Evolutionary conservation across 2,797 vertebrate species (phyloP).

Genomic region (Paramormyrops hopkinsi): DNA sequence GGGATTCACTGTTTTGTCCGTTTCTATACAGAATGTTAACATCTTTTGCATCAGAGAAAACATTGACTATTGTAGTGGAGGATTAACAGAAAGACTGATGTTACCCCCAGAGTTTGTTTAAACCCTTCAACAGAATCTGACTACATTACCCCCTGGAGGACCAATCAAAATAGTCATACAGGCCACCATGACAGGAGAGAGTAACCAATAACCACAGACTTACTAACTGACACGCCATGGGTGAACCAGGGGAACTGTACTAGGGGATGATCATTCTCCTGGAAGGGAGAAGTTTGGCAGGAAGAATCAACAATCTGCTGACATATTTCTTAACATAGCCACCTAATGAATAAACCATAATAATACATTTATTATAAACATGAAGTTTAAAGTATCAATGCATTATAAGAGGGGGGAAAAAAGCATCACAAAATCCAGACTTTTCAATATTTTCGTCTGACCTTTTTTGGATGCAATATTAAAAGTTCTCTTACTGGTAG

Average conservation of each 20-base stretch:
- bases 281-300: neutral
- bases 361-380: neutral
- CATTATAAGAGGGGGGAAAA: neutral
- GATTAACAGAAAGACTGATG: neutral
- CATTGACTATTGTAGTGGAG: neutral
- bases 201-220: neutral
- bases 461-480: neutral
- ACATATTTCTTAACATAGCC: neutral
- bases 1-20: neutral
- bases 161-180: neutral
- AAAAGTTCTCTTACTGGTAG: neutral
- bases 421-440: neutral
- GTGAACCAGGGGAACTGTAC: neutral
- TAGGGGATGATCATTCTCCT: neutral
- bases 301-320: neutral
- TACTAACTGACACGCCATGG: neutral
- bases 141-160: constrained; percentile 20
- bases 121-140: constrained; percentile 16
- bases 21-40: neutral
- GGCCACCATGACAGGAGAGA: neutral
- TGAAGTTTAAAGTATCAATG: neutral
- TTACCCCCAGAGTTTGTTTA: neutral
- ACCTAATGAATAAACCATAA: neutral
- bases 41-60: neutral
- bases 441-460: neutral